Conservation (phyloP, 2,888 invertebrate genomes). For the Eilema sororculum region DNA sequence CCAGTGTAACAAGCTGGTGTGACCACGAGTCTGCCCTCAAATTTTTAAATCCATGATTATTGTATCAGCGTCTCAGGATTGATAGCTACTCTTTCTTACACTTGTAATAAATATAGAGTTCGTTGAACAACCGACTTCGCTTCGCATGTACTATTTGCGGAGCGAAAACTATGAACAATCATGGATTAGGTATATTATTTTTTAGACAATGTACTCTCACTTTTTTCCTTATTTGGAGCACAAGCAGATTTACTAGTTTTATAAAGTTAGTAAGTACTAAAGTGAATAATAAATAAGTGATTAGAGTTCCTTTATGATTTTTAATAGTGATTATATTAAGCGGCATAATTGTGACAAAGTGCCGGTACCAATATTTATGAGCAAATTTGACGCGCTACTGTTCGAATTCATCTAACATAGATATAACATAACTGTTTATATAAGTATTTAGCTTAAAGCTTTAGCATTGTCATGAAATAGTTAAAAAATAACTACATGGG, state of each 20-base stretch:
- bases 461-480: conserved; percentile 3
- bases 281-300: background rate
- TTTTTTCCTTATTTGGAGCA: background rate
- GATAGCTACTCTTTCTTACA: background rate
- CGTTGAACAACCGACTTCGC: background rate
- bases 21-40: no score
- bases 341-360: background rate
- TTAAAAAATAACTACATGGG: background rate
- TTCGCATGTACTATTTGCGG: background rate
- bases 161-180: background rate
- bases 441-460: background rate
- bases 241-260: background rate
- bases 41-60: background rate
- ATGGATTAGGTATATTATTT: background rate
- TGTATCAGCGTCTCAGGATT: background rate
- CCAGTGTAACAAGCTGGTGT: no score
- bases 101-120: background rate
- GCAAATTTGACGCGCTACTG: background rate
- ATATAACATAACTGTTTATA: background rate
- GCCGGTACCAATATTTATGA: background rate
- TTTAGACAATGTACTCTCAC: background rate
- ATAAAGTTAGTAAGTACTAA: background rate
- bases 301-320: background rate
- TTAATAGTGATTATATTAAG: background rate
- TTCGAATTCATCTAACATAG: background rate